Percentiles rank a stretch among this genome's conserved stretches.
phyloP scores from a whole-genome alignment of 2,113 vertebrate genomes.

The Odobenus rosmarus region DNA sequence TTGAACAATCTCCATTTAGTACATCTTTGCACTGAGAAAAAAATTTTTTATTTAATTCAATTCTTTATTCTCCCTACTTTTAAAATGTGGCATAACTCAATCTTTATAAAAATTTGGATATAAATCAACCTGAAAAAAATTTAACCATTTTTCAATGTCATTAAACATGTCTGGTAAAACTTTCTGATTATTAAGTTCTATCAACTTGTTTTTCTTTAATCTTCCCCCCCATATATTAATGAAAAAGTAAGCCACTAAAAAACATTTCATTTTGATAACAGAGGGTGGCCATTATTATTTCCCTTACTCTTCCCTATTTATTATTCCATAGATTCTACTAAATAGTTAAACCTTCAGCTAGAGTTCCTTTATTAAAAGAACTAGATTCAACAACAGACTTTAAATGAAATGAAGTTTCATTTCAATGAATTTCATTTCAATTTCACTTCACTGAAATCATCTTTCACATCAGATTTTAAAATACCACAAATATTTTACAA shows the following conservation, averaged over 20 bases:
- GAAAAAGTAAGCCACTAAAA: background rate
- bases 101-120: background rate
- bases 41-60: background rate
- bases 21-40: background rate
- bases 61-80: background rate
- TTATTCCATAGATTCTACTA: background rate
- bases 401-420: background rate
- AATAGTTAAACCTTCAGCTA: background rate
- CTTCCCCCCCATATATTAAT: background rate
- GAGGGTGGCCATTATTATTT: background rate
- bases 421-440: background rate
- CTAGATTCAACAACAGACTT: background rate
- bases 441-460: background rate
- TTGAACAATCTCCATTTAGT: background rate
- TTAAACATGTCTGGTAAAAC: background rate
- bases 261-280: conserved; percentile 13
- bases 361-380: conserved; percentile 8
- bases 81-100: background rate
- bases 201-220: background rate
- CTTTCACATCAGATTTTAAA: conserved; percentile 32
- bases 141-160: background rate
- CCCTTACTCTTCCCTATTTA: background rate
- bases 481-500: conserved; percentile 16
- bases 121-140: background rate
- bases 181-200: conserved; percentile 18